These are phyloP conservation scores for Erpornis zantholeuca DNA, from an alignment of 2,113 vertebrate genomes.

Conservation along the genomic window DNA sequence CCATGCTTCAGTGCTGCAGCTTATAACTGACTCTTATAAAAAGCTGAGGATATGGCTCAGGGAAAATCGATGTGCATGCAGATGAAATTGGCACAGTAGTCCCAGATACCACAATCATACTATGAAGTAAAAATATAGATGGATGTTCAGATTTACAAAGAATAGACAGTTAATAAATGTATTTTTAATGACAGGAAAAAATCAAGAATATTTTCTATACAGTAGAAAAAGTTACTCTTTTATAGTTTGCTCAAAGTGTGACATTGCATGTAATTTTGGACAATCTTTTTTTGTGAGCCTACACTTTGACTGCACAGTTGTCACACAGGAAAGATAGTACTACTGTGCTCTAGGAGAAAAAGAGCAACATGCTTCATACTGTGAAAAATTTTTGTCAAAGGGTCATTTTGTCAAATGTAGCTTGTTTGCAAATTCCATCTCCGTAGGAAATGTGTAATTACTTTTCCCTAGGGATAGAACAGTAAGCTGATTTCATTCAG, in stretches of 20 bases:
- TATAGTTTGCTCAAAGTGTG: not conserved
- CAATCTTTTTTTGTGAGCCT: not conserved
- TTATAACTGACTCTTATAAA: not conserved
- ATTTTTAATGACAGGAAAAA: not conserved
- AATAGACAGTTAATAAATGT: not conserved
- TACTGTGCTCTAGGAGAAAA: not conserved
- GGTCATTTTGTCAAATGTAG: not conserved
- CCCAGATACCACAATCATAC: not conserved
- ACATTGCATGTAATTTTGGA: not conserved
- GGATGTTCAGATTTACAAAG: not conserved
- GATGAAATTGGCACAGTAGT: not conserved
- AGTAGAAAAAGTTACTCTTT: not conserved
- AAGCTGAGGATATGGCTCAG: not conserved
- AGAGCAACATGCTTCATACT: not conserved
- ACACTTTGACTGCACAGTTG: not conserved
- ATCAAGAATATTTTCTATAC: not conserved
- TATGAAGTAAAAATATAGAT: not conserved
- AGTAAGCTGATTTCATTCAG: not conserved
- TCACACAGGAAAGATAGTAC: not conserved
- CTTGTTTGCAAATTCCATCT: not conserved
- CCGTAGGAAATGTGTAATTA: not conserved
- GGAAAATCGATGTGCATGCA: not conserved
- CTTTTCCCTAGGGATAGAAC: not conserved
- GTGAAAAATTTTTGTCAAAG: not conserved
- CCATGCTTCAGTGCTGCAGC: not conserved